Evolutionary conservation across 2,113 vertebrate genomes (phyloP).

Genomic region (Vireo altiloquus): DNA sequence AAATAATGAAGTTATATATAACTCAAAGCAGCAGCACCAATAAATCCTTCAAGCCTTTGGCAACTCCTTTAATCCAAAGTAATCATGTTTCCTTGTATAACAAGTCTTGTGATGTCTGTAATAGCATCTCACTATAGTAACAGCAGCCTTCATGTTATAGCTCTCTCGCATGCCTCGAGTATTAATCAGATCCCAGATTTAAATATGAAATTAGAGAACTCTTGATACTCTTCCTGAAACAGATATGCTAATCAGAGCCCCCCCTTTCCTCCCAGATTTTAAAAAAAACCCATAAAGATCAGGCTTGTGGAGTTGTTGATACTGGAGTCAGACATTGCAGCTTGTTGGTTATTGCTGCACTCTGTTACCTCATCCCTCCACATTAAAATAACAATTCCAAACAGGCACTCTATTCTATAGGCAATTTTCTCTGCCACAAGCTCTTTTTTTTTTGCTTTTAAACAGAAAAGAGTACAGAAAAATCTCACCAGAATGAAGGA

Average conservation of each 20-base stretch:
- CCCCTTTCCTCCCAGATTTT: too few species aligned
- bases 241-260: slow-evolving; percentile 36
- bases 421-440: background rate
- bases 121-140: slow-evolving; percentile 40
- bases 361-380: background rate
- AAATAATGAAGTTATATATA: slow-evolving; percentile 56
- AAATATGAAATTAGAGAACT: slow-evolving; percentile 43
- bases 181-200: slow-evolving; percentile 65
- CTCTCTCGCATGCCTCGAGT: slow-evolving; percentile 45
- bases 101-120: slow-evolving; percentile 64
- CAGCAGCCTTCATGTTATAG: background rate
- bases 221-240: slow-evolving; percentile 47
- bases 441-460: background rate
- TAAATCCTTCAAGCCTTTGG: slow-evolving; percentile 69
- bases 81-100: slow-evolving; percentile 59
- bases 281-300: background rate
- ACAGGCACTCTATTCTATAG: background rate
- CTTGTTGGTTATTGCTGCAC: background rate
- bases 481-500: background rate
- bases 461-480: background rate
- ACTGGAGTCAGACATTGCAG: background rate
- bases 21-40: slow-evolving; percentile 48
- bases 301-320: background rate
- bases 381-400: background rate
- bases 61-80: slow-evolving; percentile 51